These are phyloP conservation scores for Calameuta idolon DNA, from an alignment of 2,888 invertebrate genomes.

Conservation along the genomic window DNA sequence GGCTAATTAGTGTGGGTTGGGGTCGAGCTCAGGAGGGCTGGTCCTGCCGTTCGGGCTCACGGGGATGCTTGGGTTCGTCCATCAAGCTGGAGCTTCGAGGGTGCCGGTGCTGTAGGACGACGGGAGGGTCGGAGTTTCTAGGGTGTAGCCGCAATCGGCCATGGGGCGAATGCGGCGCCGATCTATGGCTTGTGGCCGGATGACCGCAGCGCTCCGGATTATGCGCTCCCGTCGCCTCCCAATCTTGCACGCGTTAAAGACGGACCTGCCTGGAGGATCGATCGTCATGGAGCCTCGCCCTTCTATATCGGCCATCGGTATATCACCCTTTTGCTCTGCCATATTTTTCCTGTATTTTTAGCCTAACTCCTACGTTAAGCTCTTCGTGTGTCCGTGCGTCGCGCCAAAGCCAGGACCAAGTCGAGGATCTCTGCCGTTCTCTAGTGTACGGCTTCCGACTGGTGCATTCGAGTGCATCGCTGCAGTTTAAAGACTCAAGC, in stretches of 20 bases:
- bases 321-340: neutral
- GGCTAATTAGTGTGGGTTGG: neutral
- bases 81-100: neutral
- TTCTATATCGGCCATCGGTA: neutral
- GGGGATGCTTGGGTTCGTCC: neutral
- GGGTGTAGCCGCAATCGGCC: neutral
- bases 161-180: neutral
- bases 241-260: neutral
- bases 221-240: neutral
- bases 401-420: neutral
- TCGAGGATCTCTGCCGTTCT: conserved; percentile 16
- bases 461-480: neutral
- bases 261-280: neutral
- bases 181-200: neutral
- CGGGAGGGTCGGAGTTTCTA: neutral
- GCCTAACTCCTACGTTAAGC: neutral
- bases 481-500: neutral
- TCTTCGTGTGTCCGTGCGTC: neutral
- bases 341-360: neutral
- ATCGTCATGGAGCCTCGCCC: neutral
- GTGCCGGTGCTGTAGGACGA: neutral
- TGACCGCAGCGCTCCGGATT: neutral
- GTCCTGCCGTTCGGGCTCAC: neutral
- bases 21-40: neutral
- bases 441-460: conserved; percentile 14